These are phyloP conservation scores for Stenchaetothrips biformis DNA, from an alignment of 2,888 invertebrate species.

Conservation along the genomic window DNA sequence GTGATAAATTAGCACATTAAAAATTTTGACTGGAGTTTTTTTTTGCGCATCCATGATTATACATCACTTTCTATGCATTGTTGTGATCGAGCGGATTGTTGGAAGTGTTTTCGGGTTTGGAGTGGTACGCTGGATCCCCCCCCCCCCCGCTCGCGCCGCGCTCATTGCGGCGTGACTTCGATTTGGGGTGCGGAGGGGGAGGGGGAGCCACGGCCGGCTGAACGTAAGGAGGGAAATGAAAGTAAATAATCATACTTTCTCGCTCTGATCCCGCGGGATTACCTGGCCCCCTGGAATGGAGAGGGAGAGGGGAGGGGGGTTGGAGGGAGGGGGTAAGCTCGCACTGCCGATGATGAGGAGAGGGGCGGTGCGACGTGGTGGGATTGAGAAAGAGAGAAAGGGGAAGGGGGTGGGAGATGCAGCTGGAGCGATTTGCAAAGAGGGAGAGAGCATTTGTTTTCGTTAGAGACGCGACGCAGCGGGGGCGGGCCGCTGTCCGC, in stretches of 20 bases:
- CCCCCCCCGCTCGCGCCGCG: too few relatives aligned
- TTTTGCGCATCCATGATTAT: too few relatives aligned
- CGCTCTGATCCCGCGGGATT: background rate
- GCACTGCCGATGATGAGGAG: background rate
- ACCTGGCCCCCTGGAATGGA: background rate
- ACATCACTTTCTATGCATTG: too few relatives aligned
- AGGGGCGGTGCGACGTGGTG: background rate
- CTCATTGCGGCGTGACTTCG: background rate
- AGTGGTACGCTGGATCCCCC: too few relatives aligned
- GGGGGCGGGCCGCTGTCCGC: background rate
- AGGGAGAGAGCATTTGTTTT: constrained; percentile 21
- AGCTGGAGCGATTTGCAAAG: constrained; percentile 14
- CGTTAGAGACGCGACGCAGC: background rate
- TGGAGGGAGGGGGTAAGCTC: background rate
- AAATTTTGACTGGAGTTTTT: too few relatives aligned
- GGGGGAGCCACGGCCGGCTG: background rate
- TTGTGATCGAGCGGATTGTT: too few relatives aligned
- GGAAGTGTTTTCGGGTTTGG: too few relatives aligned
- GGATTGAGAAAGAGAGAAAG: background rate
- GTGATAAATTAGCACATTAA: too few relatives aligned
- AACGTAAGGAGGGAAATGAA: background rate
- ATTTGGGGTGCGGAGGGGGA: background rate
- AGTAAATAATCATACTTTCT: constrained; percentile 9
- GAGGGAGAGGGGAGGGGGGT: background rate
- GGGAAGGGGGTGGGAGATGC: background rate